These are phyloP conservation scores for Pollimyrus isidori DNA, from an alignment of 2,113 vertebrate genomes.

Conservation along the genomic window DNA sequence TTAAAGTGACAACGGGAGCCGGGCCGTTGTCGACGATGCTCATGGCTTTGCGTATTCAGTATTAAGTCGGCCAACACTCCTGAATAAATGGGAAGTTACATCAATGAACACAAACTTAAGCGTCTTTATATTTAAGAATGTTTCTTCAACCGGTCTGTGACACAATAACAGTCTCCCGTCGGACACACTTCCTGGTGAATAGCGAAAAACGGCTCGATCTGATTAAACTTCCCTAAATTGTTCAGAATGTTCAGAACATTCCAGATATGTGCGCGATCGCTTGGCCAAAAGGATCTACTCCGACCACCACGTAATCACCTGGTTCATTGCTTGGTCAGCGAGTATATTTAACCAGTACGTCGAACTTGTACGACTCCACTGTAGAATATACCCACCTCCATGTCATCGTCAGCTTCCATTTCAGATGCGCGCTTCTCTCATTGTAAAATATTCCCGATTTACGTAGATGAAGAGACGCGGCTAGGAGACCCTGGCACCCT, in stretches of 20 bases:
- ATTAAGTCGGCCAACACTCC: not conserved
- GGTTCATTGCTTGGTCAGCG: not conserved
- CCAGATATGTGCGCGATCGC: not conserved
- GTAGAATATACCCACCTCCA: conserved; percentile 10
- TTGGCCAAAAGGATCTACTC: not conserved
- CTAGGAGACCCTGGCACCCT: not conserved
- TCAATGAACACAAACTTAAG: not conserved
- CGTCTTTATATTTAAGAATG: not conserved
- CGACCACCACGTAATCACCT: not conserved
- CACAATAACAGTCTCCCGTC: not conserved
- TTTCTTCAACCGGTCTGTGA: not conserved
- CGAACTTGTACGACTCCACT: not conserved
- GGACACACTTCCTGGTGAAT: not conserved
- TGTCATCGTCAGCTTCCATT: conserved; percentile 13
- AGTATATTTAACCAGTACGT: not conserved
- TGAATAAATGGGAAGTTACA: not conserved
- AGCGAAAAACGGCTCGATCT: not conserved
- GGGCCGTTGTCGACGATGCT: not conserved
- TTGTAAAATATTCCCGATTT: not conserved
- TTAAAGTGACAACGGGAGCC: conserved; percentile 28
- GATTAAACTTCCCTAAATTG: not conserved
- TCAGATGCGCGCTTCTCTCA: not conserved
- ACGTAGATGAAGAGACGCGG: not conserved
- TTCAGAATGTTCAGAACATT: not conserved
- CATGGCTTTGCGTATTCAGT: not conserved